A percentile compares a stretch with the other conserved stretches of the same genome.
These are phyloP conservation scores for Iguana delicatissima DNA, from an alignment of 2,797 vertebrate species.

Conservation along the genomic window DNA sequence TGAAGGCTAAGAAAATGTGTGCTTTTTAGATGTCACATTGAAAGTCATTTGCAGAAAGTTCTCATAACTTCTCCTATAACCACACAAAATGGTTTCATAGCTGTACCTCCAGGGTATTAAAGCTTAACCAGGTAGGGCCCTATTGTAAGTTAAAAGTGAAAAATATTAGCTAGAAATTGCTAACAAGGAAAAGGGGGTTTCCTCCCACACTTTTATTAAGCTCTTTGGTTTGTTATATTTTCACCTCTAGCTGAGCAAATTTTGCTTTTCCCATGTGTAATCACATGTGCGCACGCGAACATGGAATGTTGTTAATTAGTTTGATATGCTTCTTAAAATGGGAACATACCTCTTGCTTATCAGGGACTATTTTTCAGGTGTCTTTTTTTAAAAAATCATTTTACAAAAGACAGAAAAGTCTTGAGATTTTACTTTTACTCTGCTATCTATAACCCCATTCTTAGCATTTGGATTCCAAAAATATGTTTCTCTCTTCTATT, in stretches of 20 bases:
- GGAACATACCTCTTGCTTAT: not conserved
- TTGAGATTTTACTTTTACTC: not conserved
- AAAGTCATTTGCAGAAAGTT: not conserved
- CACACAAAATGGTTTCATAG: not conserved
- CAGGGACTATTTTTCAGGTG: not conserved
- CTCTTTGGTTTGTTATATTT: conserved; percentile 21
- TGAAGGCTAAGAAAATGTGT: not conserved
- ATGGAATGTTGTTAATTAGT: not conserved
- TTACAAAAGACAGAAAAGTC: not conserved
- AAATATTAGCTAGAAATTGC: conserved; percentile 19
- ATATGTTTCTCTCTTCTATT: too few relatives aligned
- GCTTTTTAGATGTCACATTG: not conserved
- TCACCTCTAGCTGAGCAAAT: conserved; percentile 1
- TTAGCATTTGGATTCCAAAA: not conserved
- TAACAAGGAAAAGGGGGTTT: conserved; percentile 18
- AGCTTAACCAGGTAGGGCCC: not conserved
- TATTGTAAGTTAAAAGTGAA: conserved; percentile 9
- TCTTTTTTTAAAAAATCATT: too few relatives aligned
- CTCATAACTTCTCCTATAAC: not conserved
- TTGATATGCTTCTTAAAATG: conserved; percentile 1
- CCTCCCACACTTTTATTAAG: conserved; percentile 11
- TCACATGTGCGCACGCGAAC: not conserved
- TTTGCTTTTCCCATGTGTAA: not conserved
- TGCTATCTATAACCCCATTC: not conserved
- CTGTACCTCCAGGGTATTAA: not conserved